Evolutionary conservation across 1,140 invertebrate genomes (phyloP).

Genomic region (Drusus annulatus): DNA sequence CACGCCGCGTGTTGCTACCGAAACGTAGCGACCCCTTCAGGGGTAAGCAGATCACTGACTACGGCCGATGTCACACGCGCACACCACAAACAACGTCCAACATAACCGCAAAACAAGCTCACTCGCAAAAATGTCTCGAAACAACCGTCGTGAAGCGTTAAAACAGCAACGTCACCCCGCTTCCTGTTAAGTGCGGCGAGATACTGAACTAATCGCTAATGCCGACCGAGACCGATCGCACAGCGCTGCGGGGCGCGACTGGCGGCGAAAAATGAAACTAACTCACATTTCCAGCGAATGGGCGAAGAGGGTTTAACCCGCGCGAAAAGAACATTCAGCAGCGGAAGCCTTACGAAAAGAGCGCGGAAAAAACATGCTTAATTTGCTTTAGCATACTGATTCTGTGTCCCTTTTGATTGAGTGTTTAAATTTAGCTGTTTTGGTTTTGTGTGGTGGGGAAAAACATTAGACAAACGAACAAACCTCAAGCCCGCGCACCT

Average conservation of each 20-base stretch:
- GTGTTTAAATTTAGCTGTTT: not conserved
- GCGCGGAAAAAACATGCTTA: no score
- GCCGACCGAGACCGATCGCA: not conserved
- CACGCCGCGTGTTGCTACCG: constrained; percentile 43
- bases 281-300: constrained; percentile 34
- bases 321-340: not conserved
- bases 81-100: not conserved
- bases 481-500: constrained; percentile 28
- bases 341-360: no score
- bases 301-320: constrained; percentile 18
- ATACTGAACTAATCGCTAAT: not conserved
- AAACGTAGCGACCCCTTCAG: constrained; percentile 40
- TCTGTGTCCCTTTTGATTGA: not conserved
- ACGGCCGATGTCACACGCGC: not conserved
- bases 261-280: constrained; percentile 40
- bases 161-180: no score
- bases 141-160: no score
- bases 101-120: not conserved
- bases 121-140: not conserved
- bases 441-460: not conserved
- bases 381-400: no score
- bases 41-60: constrained; percentile 41
- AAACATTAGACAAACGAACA: constrained; percentile 18
- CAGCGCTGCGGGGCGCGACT: constrained; percentile 43
- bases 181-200: not conserved